Conservation (phyloP, 2,113 vertebrate genomes). For the Lasiurus borealis region DNA sequence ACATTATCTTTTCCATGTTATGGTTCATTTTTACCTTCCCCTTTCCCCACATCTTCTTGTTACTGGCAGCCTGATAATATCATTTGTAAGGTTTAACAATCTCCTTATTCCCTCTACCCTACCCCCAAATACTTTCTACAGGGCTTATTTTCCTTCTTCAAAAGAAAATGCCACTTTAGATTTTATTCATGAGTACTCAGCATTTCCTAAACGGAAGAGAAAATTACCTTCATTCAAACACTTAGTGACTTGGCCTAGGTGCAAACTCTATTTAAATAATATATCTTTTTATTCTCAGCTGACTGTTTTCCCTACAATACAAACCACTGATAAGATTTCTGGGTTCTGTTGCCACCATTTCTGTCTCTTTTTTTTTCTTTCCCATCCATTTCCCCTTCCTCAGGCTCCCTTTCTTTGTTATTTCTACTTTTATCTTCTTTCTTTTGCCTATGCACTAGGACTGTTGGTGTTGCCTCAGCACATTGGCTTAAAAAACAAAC, state of each 20-base stretch:
- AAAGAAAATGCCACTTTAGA: constrained; percentile 55
- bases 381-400: background rate
- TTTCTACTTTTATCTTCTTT: background rate
- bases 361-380: constrained; percentile 44
- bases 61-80: background rate
- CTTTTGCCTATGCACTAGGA: background rate
- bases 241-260: background rate
- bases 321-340: background rate
- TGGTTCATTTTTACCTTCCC: background rate
- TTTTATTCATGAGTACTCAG: constrained; percentile 36
- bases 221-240: constrained; percentile 53
- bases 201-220: background rate
- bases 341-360: background rate
- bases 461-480: background rate
- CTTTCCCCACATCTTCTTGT: background rate
- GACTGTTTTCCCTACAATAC: background rate
- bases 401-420: background rate
- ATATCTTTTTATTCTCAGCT: background rate
- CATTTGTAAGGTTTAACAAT: background rate
- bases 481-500: background rate
- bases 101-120: background rate
- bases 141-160: background rate
- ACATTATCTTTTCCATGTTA: background rate
- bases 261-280: background rate
- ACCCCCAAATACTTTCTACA: background rate